These are phyloP conservation scores for Rhynchonema sp. DNA, from an alignment of 2,888 invertebrate genomes.

Conservation along the genomic window DNA sequence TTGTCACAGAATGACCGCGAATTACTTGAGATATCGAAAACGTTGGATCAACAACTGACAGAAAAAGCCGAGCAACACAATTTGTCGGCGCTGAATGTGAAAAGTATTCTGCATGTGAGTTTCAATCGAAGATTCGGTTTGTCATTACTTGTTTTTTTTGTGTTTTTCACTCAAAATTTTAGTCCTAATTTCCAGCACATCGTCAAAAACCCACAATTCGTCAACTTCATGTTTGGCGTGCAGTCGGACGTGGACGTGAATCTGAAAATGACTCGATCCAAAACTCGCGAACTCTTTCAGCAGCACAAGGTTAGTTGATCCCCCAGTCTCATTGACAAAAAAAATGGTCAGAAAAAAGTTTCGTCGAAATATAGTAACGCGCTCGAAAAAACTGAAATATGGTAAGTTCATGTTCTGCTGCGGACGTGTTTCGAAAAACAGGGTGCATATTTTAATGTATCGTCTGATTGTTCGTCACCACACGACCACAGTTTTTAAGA, in stretches of 20 bases:
- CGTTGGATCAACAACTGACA: constrained; percentile 5
- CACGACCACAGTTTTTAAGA: too few species aligned
- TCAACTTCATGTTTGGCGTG: constrained; percentile 1
- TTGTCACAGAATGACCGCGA: constrained; percentile 1
- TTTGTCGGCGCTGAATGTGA: constrained; percentile 6
- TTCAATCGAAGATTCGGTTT: neutral
- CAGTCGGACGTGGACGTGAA: neutral
- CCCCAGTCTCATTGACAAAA: too few species aligned
- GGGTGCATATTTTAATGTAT: too few species aligned
- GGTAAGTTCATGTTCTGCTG: too few species aligned
- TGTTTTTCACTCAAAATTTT: neutral
- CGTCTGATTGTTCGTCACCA: too few species aligned
- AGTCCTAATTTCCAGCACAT: constrained; percentile 3
- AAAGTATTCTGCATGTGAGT: constrained; percentile 4
- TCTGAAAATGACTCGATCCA: constrained; percentile 2
- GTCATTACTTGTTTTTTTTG: too few species aligned
- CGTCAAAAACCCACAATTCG: constrained; percentile 2
- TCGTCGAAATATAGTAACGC: too few species aligned
- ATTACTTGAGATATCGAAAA: constrained; percentile 1
- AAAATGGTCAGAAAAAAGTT: too few species aligned
- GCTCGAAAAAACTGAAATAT: too few species aligned
- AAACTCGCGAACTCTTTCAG: neutral
- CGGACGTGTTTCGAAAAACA: too few species aligned
- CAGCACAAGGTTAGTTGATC: too few species aligned
- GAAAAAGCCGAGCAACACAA: constrained; percentile 3